Percentiles rank a stretch among this genome's conserved stretches.
Evolutionary conservation across 2,888 invertebrate genomes (phyloP).

Genomic region (Epistrophella euchroma): DNA sequence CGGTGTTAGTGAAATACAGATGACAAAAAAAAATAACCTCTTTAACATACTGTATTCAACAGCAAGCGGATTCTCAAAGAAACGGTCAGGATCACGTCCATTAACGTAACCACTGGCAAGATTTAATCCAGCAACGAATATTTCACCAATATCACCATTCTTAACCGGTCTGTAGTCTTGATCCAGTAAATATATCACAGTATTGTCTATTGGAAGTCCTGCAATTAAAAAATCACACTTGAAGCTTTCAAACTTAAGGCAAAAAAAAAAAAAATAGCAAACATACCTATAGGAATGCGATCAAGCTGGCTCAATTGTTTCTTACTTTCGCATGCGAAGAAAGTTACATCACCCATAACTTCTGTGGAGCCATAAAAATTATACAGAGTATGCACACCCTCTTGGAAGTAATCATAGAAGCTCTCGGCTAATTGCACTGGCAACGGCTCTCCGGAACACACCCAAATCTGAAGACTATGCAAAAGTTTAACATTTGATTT

Average conservation of each 20-base stretch:
- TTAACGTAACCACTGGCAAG: slow-evolving; percentile 92
- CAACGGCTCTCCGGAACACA: slow-evolving; percentile 94
- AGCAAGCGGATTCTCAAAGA: slow-evolving; percentile 90
- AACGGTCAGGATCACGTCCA: slow-evolving; percentile 89
- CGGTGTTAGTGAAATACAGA: too few relatives aligned
- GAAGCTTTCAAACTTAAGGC: background rate
- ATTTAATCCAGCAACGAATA: slow-evolving; percentile 92
- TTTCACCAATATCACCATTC: slow-evolving; percentile 90
- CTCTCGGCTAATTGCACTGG: slow-evolving; percentile 88
- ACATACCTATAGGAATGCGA: slow-evolving; percentile 92
- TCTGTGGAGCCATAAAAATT: slow-evolving; percentile 97
- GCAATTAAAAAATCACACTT: slow-evolving; percentile 56
- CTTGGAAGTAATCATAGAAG: slow-evolving; percentile 91
- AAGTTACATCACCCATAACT: slow-evolving; percentile 96
- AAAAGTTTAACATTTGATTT: slow-evolving; percentile 85
- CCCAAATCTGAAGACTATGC: slow-evolving; percentile 89
- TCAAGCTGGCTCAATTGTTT: slow-evolving; percentile 87
- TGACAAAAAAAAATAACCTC: background rate
- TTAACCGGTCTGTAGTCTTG: slow-evolving; percentile 89
- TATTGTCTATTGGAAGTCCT: slow-evolving; percentile 92
- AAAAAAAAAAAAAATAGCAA: background rate
- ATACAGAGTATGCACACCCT: slow-evolving; percentile 88
- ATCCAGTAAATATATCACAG: slow-evolving; percentile 91
- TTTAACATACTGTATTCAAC: slow-evolving; percentile 85
- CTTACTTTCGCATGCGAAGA: slow-evolving; percentile 87